Evolutionary conservation across 2,113 vertebrate genomes (phyloP).

Genomic region (Anseranas semipalmata): DNA sequence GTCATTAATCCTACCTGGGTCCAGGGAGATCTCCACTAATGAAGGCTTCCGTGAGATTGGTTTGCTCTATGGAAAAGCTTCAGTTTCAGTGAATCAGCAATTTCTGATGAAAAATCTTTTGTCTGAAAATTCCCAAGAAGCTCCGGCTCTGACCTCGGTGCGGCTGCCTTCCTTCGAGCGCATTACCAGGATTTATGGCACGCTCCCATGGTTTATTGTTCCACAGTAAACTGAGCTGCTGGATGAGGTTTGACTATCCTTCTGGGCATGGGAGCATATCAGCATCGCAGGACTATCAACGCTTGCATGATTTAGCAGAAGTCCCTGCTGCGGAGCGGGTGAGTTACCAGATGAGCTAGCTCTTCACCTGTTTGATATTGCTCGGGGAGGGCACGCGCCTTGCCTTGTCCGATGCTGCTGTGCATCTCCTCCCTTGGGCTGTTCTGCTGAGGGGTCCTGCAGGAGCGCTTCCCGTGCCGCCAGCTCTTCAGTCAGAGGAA

Average conservation of each 20-base stretch:
- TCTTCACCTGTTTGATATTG: neutral
- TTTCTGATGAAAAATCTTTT: slow-evolving; percentile 64
- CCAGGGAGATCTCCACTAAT: slow-evolving; percentile 31
- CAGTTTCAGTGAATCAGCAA: slow-evolving; percentile 53
- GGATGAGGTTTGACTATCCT: slow-evolving; percentile 28
- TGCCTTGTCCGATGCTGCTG: neutral
- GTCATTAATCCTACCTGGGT: slow-evolving; percentile 35
- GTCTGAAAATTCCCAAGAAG: slow-evolving; percentile 57
- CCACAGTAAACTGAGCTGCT: neutral
- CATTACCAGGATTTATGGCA: slow-evolving; percentile 45
- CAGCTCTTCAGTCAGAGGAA: neutral
- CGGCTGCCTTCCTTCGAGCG: neutral
- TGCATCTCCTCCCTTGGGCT: neutral
- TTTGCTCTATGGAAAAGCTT: slow-evolving; percentile 41
- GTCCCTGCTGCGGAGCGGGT: neutral
- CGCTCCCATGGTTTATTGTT: slow-evolving; percentile 55
- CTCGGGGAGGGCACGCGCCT: neutral
- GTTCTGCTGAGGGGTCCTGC: neutral
- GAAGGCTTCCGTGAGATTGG: slow-evolving; percentile 17
- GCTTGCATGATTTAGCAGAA: neutral
- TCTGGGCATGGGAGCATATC: neutral
- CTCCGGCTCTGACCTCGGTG: neutral
- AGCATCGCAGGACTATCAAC: neutral
- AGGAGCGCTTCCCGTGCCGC: neutral
- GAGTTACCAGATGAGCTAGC: neutral